Evolutionary conservation across 2,113 vertebrate species (phyloP).

Genomic region (Tachuris rubrigastra): DNA sequence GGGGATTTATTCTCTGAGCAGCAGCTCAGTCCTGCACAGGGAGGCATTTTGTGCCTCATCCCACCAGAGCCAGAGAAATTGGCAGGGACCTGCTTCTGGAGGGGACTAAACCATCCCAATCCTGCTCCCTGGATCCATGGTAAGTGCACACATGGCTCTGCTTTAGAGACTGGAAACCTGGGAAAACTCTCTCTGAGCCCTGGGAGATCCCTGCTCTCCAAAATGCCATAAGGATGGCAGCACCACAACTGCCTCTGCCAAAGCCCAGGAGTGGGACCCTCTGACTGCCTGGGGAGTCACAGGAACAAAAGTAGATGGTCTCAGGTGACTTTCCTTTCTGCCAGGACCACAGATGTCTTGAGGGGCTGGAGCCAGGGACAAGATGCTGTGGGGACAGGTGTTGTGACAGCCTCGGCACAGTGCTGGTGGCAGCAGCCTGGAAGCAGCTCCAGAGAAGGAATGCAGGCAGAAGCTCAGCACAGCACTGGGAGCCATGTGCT

Average conservation of each 20-base stretch:
- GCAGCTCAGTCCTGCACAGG: background rate
- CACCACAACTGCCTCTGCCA: background rate
- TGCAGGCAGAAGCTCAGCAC: background rate
- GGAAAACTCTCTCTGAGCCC: background rate
- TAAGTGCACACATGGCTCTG: background rate
- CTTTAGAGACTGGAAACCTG: background rate
- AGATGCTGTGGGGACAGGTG: background rate
- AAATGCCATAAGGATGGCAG: background rate
- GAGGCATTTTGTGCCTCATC: background rate
- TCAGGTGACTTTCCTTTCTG: background rate
- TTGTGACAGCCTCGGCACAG: accelerated
- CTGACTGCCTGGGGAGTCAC: background rate
- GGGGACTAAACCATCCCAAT: accelerated
- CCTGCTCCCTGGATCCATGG: background rate
- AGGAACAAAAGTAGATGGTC: background rate
- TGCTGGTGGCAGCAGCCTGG: background rate
- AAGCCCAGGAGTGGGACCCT: background rate
- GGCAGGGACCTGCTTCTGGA: background rate
- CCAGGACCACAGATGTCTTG: background rate
- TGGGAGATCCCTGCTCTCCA: accelerated
- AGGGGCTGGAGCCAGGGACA: background rate
- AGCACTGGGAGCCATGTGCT: accelerated
- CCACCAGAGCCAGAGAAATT: background rate
- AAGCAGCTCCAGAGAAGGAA: background rate
- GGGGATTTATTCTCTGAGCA: background rate